Conservation (phyloP, 2,888 invertebrate species). For the Acanthoscelides obtectus region DNA sequence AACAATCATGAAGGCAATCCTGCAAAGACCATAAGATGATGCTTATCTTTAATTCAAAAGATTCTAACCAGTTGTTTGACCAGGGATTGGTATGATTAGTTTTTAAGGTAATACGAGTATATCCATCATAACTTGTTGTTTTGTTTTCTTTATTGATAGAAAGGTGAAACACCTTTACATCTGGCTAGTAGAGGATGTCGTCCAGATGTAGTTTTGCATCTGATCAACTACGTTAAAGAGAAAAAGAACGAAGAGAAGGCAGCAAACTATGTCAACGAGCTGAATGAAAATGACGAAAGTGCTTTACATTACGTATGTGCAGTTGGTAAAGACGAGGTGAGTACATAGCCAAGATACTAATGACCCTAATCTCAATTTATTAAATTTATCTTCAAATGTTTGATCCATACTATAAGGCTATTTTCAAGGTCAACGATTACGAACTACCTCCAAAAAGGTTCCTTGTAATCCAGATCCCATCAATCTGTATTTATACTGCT, state of each 20-base stretch:
- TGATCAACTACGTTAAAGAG: conserved; percentile 78
- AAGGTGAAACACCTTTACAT: conserved; percentile 93
- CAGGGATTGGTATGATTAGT: background rate
- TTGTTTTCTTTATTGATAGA: conserved; percentile 50
- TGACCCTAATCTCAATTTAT: no score
- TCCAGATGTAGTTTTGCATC: conserved; percentile 79
- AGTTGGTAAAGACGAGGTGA: conserved; percentile 69
- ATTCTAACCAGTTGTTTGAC: background rate
- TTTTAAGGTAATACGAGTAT: no score
- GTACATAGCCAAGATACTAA: background rate
- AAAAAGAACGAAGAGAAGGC: conserved; percentile 73
- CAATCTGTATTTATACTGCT: no score
- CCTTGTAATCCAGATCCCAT: no score
- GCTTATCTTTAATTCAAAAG: no score
- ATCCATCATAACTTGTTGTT: background rate
- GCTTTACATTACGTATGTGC: conserved; percentile 93
- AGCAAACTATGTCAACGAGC: conserved; percentile 79
- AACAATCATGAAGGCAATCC: no score
- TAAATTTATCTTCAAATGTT: background rate
- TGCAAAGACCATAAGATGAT: no score
- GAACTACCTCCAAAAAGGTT: no score
- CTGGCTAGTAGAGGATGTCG: conserved; percentile 84
- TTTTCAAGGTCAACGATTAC: no score
- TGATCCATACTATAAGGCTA: no score
- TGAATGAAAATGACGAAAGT: conserved; percentile 89